A percentile compares a stretch with the other conserved stretches of the same genome.
These are phyloP conservation scores for Riparia riparia DNA, from an alignment of 2,113 vertebrate species.

Conservation along the genomic window DNA sequence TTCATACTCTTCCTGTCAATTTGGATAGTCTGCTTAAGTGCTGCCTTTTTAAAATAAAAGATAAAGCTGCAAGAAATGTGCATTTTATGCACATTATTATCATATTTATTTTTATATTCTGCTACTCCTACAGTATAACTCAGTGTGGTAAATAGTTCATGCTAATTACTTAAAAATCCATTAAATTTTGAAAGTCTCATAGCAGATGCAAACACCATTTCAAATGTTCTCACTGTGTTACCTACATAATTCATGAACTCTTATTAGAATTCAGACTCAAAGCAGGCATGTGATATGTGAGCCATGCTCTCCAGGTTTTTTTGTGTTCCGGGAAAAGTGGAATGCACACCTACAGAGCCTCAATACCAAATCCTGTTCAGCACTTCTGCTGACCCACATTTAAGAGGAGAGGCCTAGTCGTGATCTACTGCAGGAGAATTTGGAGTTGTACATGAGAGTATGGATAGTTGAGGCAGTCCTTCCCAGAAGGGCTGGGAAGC, in stretches of 20 bases:
- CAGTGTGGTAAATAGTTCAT: slow-evolving; percentile 75
- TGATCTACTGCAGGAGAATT: not conserved
- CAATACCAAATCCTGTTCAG: not conserved
- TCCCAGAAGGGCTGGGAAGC: not conserved
- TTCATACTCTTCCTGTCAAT: slow-evolving; percentile 69
- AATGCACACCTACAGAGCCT: not conserved
- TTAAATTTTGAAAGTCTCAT: slow-evolving; percentile 73
- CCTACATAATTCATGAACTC: slow-evolving; percentile 68
- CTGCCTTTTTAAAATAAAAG: slow-evolving; percentile 65
- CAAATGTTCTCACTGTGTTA: slow-evolving; percentile 65
- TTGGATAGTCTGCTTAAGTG: slow-evolving; percentile 53
- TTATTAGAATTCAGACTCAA: slow-evolving; percentile 58
- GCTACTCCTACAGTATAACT: slow-evolving; percentile 75
- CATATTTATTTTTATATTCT: slow-evolving; percentile 81
- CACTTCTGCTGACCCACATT: not conserved
- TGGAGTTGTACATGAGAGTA: not conserved
- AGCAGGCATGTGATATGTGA: slow-evolving; percentile 29
- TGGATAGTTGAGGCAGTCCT: not conserved
- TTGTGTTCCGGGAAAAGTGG: not conserved
- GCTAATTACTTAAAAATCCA: slow-evolving; percentile 81
- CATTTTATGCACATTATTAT: slow-evolving; percentile 79
- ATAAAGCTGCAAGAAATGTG: slow-evolving; percentile 70
- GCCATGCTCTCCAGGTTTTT: not conserved
- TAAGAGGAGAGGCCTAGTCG: not conserved
- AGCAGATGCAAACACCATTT: slow-evolving; percentile 77